Evolutionary conservation across 2,888 invertebrate genomes (phyloP), one percentile per base, ranked within the genome.

Genomic region (Girardia tigrina): DNA sequence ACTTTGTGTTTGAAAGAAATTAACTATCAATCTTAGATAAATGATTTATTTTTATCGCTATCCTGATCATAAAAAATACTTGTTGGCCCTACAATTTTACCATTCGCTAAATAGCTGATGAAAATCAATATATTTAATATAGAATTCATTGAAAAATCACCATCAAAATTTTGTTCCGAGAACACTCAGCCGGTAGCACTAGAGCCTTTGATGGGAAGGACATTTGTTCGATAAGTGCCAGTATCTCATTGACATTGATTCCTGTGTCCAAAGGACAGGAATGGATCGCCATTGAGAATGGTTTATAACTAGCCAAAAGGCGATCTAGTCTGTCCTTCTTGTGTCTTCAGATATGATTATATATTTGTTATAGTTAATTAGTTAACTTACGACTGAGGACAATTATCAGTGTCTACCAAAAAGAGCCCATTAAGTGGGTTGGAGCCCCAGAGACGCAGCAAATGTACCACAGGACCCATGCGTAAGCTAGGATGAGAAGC

Each of bases 391-490:
- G 56, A 56, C 23, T n/a, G 23, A 8, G 56, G n/a, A 23, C 23
- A 56, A 23, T 56, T 56, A n/a, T 56, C 56, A 56, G 23, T 56
- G n/a, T 73, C 73, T 8, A 36, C 36, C 16, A 73, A 20, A 23
- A 73, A 28, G 2, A 73, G 16, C 14, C 29, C 29, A 69, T 73
- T 73, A 12, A 28, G 20, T 12, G 29, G 29, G 26, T 36, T 73
- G 79, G 88, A 88, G 56, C 92, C 92, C 94, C 95, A 95, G 82
- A 94, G 87, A 85, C 94, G 92, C 78, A 97, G 88, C 81, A 98
- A 92, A 84, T 97, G 97, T 56, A 97, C 95, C 73, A 91, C 92
- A 85, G 95, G 94, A 0, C 98, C 98, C 86, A 94, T 92, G 77
- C 97, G 88, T 78, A 98, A 87, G 80, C 92, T 92, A 0, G 97